phyloP scores from a whole-genome alignment of 2,888 invertebrate genomes.

The Scelioninae gen. 2 region DNA sequence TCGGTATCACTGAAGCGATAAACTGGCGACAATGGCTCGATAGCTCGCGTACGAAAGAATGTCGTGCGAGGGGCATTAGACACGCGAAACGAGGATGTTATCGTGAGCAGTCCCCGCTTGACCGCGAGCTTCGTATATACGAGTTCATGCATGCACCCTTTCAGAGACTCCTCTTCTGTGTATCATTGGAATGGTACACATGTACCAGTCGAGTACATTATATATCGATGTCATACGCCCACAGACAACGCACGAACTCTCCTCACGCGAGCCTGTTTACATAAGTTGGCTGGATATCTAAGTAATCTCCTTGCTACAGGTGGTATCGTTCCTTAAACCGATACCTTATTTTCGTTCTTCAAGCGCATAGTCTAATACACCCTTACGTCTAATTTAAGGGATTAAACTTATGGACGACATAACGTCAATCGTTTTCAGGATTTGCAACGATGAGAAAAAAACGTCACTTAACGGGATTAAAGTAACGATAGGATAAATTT shows the following conservation, averaged over 20 bases:
- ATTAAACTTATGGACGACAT: conserved; percentile 24
- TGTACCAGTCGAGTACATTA: conserved; percentile 63
- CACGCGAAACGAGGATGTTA: conserved; percentile 60
- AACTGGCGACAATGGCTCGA: conserved; percentile 48
- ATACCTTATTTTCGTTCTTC: conserved; percentile 41
- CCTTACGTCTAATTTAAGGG: conserved; percentile 27
- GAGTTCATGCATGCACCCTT: conserved; percentile 47
- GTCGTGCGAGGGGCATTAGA: conserved; percentile 46
- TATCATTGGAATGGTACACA: conserved; percentile 52
- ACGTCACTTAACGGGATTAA: background rate
- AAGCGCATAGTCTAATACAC: background rate
- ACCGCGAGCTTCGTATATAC: conserved; percentile 42
- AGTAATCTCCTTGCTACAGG: conserved; percentile 66
- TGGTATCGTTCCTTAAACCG: conserved; percentile 60
- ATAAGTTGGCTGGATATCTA: conserved; percentile 63
- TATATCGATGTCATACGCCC: conserved; percentile 64
- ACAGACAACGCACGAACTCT: conserved; percentile 64
- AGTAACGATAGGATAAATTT: background rate
- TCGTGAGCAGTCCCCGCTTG: conserved; percentile 50
- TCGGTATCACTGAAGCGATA: conserved; percentile 46
- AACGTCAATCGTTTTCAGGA: conserved; percentile 3
- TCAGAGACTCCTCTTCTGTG: conserved; percentile 52
- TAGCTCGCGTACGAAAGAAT: conserved; percentile 47
- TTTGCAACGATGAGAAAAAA: background rate
- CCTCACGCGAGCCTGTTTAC: conserved; percentile 69